phyloP scores from a whole-genome alignment of 2,888 invertebrate genomes.

The Tetheella fluctuosa region DNA sequence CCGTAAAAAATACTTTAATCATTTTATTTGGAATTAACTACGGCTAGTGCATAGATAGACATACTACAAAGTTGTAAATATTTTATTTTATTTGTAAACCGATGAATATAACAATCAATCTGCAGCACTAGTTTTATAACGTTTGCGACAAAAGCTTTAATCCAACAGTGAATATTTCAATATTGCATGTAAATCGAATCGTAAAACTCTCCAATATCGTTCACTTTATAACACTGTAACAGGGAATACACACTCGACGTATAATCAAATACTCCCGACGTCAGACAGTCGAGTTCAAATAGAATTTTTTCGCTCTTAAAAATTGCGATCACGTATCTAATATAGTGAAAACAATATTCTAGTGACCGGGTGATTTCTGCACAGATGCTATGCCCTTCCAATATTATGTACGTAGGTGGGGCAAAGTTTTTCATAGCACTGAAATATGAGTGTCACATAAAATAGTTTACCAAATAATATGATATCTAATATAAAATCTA shows the following conservation, averaged over 20 bases:
- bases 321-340: constrained; percentile 85
- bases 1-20: too few species aligned
- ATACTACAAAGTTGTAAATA: background rate
- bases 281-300: constrained; percentile 73
- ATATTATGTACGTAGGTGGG: constrained; percentile 70
- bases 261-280: constrained; percentile 78
- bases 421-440: constrained; percentile 70
- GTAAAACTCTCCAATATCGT: constrained; percentile 74
- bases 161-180: constrained; percentile 69
- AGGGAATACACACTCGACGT: constrained; percentile 70
- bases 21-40: background rate
- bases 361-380: constrained; percentile 84
- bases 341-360: constrained; percentile 86
- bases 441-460: constrained; percentile 68
- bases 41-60: background rate
- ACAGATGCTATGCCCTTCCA: constrained; percentile 78
- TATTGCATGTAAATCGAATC: constrained; percentile 71
- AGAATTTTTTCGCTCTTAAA: constrained; percentile 83
- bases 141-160: constrained; percentile 53
- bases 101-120: constrained; percentile 5
- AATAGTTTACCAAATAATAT: constrained; percentile 46
- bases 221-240: constrained; percentile 75
- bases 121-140: background rate
- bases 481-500: constrained; percentile 24
- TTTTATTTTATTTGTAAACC: background rate